Base-by-base conservation (phyloP, 2,888 invertebrate species). In the Diachrysia chrysitis region DNA sequence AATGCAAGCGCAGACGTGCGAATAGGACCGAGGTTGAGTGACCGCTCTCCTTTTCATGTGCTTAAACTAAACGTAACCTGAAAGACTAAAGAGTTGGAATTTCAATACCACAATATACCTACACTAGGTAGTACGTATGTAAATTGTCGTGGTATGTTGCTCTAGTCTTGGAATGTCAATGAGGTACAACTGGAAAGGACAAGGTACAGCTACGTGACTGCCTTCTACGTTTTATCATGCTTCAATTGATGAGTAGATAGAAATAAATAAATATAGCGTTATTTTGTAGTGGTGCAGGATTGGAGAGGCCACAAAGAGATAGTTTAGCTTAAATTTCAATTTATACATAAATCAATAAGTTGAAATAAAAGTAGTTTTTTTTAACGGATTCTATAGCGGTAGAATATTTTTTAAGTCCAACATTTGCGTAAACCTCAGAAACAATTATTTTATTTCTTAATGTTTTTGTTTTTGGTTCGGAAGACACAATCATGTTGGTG, bases 21-120 rank as follows among this genome's bases (percentile, higher is more conserved):
- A 82, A 84, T 77, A 76, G 60, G 72, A 60, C 73, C 71, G 81
- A 76, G 83, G 79, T 84, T 75, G 74, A 37, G 69, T 82, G 84
- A 82, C 85, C 85, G 84, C 73, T 79, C 82, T 81, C 76, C 76
- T 77, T 77, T 76, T 72, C 64, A 56, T 59, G 60, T 63, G 69
- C 69, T 58, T 58, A 68, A 37, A 37, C 37, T 42, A 42, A 42
- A 25, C 37, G 25, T 62, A 72, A 66, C 57, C 73, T 69, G 73
- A 67, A 79, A 51, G 19, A 51, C 48, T 62, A 19, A 19, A 65
- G 55, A 58, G 9, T 57, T 42, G 32, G 66, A 58, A 66, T 74
- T 66, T 60, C 42, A 51, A 48, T 21, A 23, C 46, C 19, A 23
- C 29, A 55, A 7, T 17, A 19, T 48, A 51, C 17, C 17, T 48